phyloP scores from a whole-genome alignment of 2,113 vertebrate genomes.

The Corvus cornix region DNA sequence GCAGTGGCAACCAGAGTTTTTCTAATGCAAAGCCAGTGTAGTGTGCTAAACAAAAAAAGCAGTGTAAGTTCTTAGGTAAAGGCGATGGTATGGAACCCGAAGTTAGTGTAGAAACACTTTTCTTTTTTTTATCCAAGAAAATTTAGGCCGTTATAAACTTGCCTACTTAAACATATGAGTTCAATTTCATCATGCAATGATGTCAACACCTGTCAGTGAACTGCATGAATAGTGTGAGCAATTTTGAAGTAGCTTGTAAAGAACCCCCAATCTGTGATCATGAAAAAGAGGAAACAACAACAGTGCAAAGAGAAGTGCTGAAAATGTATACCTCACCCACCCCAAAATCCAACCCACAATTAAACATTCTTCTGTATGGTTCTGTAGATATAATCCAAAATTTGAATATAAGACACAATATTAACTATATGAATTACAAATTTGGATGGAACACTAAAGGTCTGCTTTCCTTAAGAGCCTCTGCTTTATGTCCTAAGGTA shows the following conservation, averaged over 20 bases:
- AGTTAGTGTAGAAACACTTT: background rate
- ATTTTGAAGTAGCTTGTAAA: background rate
- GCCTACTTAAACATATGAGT: background rate
- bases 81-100: background rate
- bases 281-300: background rate
- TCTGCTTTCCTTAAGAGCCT: background rate
- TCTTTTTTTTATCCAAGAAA: background rate
- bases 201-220: background rate
- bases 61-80: background rate
- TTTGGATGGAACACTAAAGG: background rate
- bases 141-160: background rate
- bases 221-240: background rate
- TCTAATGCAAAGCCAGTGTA: background rate
- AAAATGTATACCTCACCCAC: fast-evolving
- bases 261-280: fast-evolving
- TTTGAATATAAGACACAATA: background rate
- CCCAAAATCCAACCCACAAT: background rate
- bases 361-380: background rate
- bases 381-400: background rate
- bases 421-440: background rate
- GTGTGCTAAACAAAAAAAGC: background rate
- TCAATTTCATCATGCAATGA: background rate
- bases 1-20: background rate
- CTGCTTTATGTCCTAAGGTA: background rate
- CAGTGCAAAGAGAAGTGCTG: background rate